A percentile compares a stretch with the other conserved stretches of the same genome.
These are phyloP conservation scores for Monoplex corrugatus DNA, from an alignment of 2,888 invertebrate genomes.

Conservation along the genomic window DNA sequence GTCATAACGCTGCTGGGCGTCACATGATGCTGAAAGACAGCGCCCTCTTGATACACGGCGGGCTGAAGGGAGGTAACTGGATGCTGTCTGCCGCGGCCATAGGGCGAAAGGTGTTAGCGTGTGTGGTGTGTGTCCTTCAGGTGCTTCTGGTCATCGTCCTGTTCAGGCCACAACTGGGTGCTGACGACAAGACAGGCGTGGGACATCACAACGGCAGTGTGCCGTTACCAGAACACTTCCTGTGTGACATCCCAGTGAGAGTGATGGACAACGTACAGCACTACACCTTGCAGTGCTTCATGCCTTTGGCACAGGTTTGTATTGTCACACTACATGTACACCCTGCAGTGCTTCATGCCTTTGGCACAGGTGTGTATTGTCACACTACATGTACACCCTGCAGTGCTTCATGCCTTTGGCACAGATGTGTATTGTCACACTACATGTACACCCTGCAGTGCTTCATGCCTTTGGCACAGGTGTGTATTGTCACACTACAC, in stretches of 20 bases:
- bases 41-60: constrained; percentile 32
- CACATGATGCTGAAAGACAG: constrained; percentile 31
- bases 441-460: too few species aligned
- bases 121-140: neutral
- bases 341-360: too few species aligned
- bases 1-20: neutral
- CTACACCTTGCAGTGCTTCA: neutral
- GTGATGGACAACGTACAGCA: too few species aligned
- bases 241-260: neutral
- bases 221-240: neutral
- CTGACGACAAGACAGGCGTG: too few species aligned
- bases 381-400: too few species aligned
- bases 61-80: neutral
- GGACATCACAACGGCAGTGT: neutral
- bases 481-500: too few species aligned
- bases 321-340: too few species aligned
- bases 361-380: too few species aligned
- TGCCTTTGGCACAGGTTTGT: neutral
- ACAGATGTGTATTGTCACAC: too few species aligned
- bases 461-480: too few species aligned
- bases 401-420: too few species aligned
- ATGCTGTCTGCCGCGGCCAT: neutral
- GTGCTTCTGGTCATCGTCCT: neutral
- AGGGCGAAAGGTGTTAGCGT: neutral
- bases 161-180: neutral